Evolutionary conservation across 1,140 invertebrate species (phyloP).

Genomic region (Ips typographus): DNA sequence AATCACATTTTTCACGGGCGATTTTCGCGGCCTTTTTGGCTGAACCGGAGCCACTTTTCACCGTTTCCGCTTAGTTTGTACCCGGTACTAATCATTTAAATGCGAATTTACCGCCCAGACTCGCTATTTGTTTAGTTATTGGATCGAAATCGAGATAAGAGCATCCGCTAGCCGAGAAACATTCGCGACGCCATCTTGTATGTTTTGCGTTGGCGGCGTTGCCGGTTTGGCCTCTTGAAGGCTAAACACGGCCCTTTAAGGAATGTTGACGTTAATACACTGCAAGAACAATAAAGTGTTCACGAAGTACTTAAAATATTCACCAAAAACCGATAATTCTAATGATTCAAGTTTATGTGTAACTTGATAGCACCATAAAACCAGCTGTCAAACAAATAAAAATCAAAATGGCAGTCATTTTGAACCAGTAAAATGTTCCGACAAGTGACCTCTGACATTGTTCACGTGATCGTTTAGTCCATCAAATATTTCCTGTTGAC

Average conservation of each 20-base stretch:
- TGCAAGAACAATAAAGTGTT: too few relatives aligned
- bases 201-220: conserved; percentile 21
- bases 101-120: conserved; percentile 15
- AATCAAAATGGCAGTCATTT: too few relatives aligned
- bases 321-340: too few relatives aligned
- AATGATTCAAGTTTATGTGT: too few relatives aligned
- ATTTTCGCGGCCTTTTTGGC: conserved; percentile 34
- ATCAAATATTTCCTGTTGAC: too few relatives aligned
- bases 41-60: conserved; percentile 9
- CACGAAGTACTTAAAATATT: too few relatives aligned
- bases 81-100: conserved; percentile 28
- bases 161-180: conserved; percentile 16
- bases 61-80: conserved; percentile 13
- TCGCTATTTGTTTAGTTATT: conserved; percentile 35
- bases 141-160: conserved; percentile 32
- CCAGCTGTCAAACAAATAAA: too few relatives aligned
- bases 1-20: conserved; percentile 33
- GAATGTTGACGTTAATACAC: conserved; percentile 12
- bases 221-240: not conserved
- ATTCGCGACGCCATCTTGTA: conserved; percentile 34
- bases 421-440: too few relatives aligned
- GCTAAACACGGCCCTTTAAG: conserved; percentile 10
- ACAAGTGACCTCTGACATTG: too few relatives aligned
- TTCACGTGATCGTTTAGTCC: too few relatives aligned
- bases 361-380: too few relatives aligned